These are phyloP conservation scores for Nycticebus coucang DNA, from an alignment of 2,113 vertebrate species.

Conservation along the genomic window DNA sequence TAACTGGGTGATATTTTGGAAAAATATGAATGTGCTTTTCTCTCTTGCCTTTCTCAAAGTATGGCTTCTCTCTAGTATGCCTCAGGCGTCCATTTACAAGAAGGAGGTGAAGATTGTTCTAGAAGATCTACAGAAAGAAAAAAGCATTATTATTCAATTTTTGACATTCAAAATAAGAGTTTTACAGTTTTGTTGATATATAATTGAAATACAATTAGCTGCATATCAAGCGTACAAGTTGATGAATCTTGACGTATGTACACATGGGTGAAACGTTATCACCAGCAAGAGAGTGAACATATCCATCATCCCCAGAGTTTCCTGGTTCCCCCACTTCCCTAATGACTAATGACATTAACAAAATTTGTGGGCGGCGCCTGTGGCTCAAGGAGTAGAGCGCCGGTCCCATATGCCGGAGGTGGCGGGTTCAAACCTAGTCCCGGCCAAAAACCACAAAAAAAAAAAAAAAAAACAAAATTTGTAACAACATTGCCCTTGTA, in stretches of 20 bases:
- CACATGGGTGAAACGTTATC: neutral
- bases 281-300: neutral
- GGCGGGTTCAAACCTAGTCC: too few relatives aligned
- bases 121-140: neutral
- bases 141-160: neutral
- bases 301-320: neutral
- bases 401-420: too few relatives aligned
- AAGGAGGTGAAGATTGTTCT: neutral
- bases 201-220: neutral
- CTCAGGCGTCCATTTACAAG: neutral
- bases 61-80: neutral
- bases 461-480: conserved; percentile 7
- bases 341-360: neutral
- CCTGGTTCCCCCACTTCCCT: neutral
- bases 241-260: neutral
- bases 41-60: neutral
- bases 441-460: too few relatives aligned
- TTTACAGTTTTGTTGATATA: neutral
- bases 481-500: too few relatives aligned
- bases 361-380: too few relatives aligned
- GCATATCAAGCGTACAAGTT: neutral
- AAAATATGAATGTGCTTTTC: neutral
- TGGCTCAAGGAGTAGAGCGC: too few relatives aligned
- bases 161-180: neutral
- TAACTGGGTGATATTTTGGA: neutral